phyloP scores from a whole-genome alignment of 1,140 invertebrate species.

The Drosophila prosaltans region DNA sequence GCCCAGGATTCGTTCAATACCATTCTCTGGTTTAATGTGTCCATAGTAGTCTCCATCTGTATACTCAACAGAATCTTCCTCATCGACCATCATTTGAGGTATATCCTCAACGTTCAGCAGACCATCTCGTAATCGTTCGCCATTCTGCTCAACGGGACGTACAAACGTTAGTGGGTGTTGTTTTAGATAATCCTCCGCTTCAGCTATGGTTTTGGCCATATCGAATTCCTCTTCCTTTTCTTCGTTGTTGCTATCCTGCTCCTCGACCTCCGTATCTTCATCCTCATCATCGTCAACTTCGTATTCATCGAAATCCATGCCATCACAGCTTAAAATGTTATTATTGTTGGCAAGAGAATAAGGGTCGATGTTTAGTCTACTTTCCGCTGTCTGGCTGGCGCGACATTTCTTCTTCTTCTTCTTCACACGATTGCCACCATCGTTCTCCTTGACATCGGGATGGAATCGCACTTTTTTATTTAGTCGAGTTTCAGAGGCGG shows the following conservation, averaged over 20 bases:
- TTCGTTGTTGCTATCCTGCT: conserved; percentile 42
- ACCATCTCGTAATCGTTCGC: conserved; percentile 44
- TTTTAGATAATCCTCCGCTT: conserved; percentile 75
- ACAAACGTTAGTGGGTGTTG: conserved; percentile 75
- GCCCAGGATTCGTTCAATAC: conserved; percentile 69
- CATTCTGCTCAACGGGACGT: conserved; percentile 59
- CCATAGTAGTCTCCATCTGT: conserved; percentile 62
- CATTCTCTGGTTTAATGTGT: conserved; percentile 64
- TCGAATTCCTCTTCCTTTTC: conserved; percentile 67
- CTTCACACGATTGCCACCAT: conserved; percentile 69
- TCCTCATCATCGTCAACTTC: conserved; percentile 47
- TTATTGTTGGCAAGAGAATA: neutral
- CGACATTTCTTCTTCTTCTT: conserved; percentile 69
- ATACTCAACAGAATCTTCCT: conserved; percentile 24
- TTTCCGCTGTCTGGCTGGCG: conserved; percentile 19
- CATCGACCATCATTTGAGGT: conserved; percentile 25
- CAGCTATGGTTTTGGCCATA: conserved; percentile 71
- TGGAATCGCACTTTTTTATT: conserved; percentile 71
- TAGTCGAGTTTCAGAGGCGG: conserved; percentile 39
- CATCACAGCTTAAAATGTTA: conserved; percentile 50
- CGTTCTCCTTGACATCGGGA: conserved; percentile 73
- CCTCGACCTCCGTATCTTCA: conserved; percentile 29
- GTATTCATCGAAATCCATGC: conserved; percentile 59
- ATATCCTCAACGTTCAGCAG: conserved; percentile 50
- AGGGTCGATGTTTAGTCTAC: neutral